A percentile compares a stretch with the other conserved stretches of the same genome.
Conservation (phyloP, 2,113 vertebrate genomes). For the Pyxicephalus adspersus region DNA sequence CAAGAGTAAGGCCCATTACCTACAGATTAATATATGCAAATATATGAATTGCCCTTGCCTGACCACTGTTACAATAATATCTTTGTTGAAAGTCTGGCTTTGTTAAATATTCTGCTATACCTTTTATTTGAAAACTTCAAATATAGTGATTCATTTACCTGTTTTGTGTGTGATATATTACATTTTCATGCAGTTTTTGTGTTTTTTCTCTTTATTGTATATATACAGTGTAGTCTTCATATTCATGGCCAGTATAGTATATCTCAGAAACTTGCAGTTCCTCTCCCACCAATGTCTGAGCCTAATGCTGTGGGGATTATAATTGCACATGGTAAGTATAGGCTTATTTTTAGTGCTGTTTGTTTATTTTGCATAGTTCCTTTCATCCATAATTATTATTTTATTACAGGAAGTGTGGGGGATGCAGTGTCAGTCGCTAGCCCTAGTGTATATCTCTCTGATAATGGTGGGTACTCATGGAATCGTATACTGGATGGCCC, state of each 20-base stretch:
- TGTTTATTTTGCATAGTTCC: accelerated
- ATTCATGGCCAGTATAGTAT: constrained; percentile 92
- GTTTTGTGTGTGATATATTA: too few relatives aligned
- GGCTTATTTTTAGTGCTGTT: not conserved
- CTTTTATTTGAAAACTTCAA: too few relatives aligned
- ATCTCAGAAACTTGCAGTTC: constrained; percentile 89
- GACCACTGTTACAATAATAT: too few relatives aligned
- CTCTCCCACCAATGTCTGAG: constrained; percentile 86
- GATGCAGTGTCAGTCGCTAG: constrained; percentile 82
- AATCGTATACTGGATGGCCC: constrained; percentile 82
- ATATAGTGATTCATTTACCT: too few relatives aligned
- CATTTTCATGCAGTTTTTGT: not conserved
- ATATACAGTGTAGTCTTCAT: constrained; percentile 89
- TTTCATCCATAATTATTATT: not conserved
- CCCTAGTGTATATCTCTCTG: constrained; percentile 90
- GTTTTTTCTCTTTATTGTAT: not conserved
- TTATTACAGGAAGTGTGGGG: constrained; percentile 82
- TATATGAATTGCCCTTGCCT: too few relatives aligned
- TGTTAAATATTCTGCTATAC: too few relatives aligned
- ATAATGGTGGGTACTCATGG: constrained; percentile 94
- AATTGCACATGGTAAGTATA: constrained; percentile 85
- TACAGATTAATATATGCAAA: too few relatives aligned
- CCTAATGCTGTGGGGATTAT: constrained; percentile 89
- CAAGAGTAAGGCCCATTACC: too few relatives aligned
- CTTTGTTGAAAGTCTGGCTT: too few relatives aligned